Percentiles rank a stretch among this genome's conserved stretches.
phyloP scores from a whole-genome alignment of 2,888 invertebrate genomes.

The Adela reaumurella region DNA sequence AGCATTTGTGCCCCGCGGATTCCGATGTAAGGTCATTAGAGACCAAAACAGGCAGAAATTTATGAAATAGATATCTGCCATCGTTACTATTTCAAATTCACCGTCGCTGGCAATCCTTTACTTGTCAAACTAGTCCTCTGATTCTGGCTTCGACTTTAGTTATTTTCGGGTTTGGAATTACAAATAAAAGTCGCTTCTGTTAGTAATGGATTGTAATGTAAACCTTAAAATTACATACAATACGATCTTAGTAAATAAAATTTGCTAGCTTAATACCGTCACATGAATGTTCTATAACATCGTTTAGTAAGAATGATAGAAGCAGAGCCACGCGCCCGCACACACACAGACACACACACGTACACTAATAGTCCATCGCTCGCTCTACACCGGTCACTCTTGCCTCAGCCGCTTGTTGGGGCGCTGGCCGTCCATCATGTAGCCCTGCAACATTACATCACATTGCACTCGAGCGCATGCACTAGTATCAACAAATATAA shows the following conservation, averaged over 20 bases:
- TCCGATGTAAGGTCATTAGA: too few relatives aligned
- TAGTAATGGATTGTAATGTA: not conserved
- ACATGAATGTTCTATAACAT: not conserved
- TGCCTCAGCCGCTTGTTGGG: constrained; percentile 50
- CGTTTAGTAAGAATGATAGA: constrained; percentile 2
- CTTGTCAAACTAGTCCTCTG: too few relatives aligned
- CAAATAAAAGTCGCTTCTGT: not conserved
- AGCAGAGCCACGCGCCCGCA: constrained; percentile 10
- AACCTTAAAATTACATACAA: not conserved
- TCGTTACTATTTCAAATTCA: too few relatives aligned
- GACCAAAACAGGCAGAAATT: too few relatives aligned
- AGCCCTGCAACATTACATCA: constrained; percentile 34
- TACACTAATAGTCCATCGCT: constrained; percentile 23
- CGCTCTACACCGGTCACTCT: constrained; percentile 6
- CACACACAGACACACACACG: constrained; percentile 32
- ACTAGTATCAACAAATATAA: too few relatives aligned
- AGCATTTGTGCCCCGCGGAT: too few relatives aligned
- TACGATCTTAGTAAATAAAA: constrained; percentile 48
- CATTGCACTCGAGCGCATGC: too few relatives aligned
- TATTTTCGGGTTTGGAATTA: too few relatives aligned
- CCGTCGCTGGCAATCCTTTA: too few relatives aligned
- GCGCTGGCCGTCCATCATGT: constrained; percentile 51
- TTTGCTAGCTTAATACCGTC: constrained; percentile 40
- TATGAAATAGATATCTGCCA: too few relatives aligned
- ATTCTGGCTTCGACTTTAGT: too few relatives aligned